These are phyloP conservation scores for Festucalex cinctus DNA, from an alignment of 2,113 vertebrate species.

Conservation along the genomic window DNA sequence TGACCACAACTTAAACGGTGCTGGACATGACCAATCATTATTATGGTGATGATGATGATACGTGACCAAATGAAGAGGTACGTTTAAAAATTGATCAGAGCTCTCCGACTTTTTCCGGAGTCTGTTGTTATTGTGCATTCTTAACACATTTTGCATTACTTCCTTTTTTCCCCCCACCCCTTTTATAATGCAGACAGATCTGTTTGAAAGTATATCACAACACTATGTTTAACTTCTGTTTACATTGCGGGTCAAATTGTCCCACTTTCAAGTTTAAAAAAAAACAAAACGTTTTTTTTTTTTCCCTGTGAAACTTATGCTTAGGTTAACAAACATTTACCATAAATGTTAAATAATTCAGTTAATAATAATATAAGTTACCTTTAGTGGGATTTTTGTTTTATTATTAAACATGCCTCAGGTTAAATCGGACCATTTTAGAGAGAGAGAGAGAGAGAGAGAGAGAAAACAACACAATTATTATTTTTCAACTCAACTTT, in stretches of 20 bases:
- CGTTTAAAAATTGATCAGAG: slow-evolving; percentile 14
- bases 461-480: no score
- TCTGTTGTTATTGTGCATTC: neutral
- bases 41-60: neutral
- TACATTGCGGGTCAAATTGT: neutral
- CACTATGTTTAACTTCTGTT: neutral
- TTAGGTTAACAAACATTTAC: no score
- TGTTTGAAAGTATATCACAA: neutral
- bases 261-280: neutral
- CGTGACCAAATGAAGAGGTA: slow-evolving; percentile 45
- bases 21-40: slow-evolving; percentile 36
- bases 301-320: no score
- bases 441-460: no score
- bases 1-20: slow-evolving; percentile 14
- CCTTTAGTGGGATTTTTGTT: no score
- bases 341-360: no score
- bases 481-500: no score
- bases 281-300: no score
- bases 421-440: no score
- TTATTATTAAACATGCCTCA: no score
- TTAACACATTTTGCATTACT: neutral
- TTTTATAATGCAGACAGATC: no score
- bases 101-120: slow-evolving; percentile 7
- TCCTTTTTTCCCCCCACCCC: neutral
- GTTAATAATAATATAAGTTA: no score